Conservation (phyloP, 2,888 invertebrate species). For the Philopedon plagiatum region DNA sequence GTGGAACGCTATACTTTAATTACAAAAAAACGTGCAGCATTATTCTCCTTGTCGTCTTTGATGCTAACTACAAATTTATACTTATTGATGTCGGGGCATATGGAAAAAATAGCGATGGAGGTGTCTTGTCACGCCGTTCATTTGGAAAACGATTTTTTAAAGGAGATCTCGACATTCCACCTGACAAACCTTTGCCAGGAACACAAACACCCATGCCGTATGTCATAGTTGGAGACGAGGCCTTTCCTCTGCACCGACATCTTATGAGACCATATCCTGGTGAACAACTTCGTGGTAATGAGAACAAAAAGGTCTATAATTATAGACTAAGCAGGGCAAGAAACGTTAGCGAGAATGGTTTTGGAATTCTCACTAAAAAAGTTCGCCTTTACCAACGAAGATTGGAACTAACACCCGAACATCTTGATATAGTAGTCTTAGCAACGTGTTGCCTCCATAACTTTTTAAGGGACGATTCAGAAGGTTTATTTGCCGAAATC, state of each 20-base stretch:
- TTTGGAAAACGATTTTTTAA: constrained; percentile 22
- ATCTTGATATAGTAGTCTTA: constrained; percentile 28
- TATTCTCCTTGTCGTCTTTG: constrained; percentile 9
- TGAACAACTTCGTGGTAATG: constrained; percentile 6
- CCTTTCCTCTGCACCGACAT: constrained; percentile 13
- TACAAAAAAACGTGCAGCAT: constrained; percentile 18
- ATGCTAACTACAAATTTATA: constrained; percentile 21
- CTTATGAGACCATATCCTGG: constrained; percentile 40
- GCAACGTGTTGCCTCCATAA: constrained; percentile 33
- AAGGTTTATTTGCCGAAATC: constrained; percentile 4
- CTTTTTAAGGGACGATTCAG: constrained; percentile 22
- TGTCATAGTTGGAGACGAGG: too few species aligned
- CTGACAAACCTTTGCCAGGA: constrained; percentile 16
- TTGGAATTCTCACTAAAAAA: constrained; percentile 24
- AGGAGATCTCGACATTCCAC: constrained; percentile 6
- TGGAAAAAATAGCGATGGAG: constrained; percentile 30
- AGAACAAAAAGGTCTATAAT: constrained; percentile 23
- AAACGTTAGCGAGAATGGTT: constrained; percentile 16
- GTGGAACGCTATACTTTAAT: constrained; percentile 16
- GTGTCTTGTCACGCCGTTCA: constrained; percentile 14
- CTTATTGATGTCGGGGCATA: constrained; percentile 11
- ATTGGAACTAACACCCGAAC: constrained; percentile 21
- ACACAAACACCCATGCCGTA: constrained; percentile 10
- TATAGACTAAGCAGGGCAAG: constrained; percentile 30
- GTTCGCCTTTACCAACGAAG: constrained; percentile 22